These are phyloP conservation scores for Neodontobutis hainanensis DNA, from an alignment of 2,113 vertebrate genomes.

Conservation along the genomic window DNA sequence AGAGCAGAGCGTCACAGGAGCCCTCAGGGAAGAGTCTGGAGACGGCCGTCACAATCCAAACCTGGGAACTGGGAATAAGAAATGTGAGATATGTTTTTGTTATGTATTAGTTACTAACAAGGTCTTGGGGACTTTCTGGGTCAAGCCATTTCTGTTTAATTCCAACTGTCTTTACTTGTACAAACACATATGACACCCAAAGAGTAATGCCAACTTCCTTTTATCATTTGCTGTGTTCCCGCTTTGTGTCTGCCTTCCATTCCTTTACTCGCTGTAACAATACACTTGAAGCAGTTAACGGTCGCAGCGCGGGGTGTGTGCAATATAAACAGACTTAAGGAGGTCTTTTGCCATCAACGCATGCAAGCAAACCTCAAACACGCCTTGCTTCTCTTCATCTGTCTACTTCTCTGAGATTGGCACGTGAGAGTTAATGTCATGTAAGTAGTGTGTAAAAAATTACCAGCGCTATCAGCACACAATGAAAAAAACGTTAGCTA, in stretches of 20 bases:
- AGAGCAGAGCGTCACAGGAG: slow-evolving; percentile 27
- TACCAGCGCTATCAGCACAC: slow-evolving; percentile 18
- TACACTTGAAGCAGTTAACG: slow-evolving; percentile 63
- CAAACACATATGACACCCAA: slow-evolving; percentile 2
- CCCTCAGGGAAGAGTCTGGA: slow-evolving; percentile 47
- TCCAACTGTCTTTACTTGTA: slow-evolving; percentile 5
- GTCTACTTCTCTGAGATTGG: slow-evolving; percentile 19
- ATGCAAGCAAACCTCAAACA: not conserved
- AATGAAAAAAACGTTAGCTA: not conserved
- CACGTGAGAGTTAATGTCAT: slow-evolving; percentile 34
- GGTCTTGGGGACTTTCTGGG: not conserved
- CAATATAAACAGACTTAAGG: slow-evolving; percentile 62
- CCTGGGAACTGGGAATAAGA: not conserved
- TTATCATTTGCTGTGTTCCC: not conserved
- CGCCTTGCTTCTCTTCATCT: not conserved
- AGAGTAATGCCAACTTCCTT: not conserved
- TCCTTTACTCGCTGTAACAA: slow-evolving; percentile 27
- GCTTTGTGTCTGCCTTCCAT: not conserved
- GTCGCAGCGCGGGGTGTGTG: slow-evolving; percentile 38
- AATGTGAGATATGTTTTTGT: slow-evolving; percentile 1
- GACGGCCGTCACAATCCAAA: slow-evolving; percentile 4
- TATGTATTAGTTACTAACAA: not conserved
- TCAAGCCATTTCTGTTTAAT: not conserved
- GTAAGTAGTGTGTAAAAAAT: slow-evolving; percentile 42
- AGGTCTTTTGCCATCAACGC: not conserved